Base-by-base conservation (phyloP, 1,140 invertebrate species). In the Ganaspis sp. region DNA sequence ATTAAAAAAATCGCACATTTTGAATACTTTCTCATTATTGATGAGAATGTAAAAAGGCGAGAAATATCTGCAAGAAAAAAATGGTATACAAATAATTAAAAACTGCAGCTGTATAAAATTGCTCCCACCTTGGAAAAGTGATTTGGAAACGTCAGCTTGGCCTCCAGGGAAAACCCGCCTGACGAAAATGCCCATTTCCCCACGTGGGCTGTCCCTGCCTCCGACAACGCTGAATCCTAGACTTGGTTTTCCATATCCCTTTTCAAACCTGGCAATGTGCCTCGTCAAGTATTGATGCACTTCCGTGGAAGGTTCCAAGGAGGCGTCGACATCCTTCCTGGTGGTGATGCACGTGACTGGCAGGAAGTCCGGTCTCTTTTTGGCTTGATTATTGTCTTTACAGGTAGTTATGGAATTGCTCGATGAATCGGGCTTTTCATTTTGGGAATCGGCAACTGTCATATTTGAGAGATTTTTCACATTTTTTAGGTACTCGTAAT, bases 171-270 rank as follows among this genome's bases (percentile, higher is more conserved):
- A 94, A 71, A 96, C 93, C 34, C 94, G 93, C 80, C 95, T 93
- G 38, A 96, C 94, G 87, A 94, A 95, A 76, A 96, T 95, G 0
- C 95, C 95, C 91, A 96, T 94, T 70, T 92, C 92, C 0, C 95
- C 95, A 72, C 93, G 92, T 0, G 95, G 93, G 4, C 94, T 95
- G 85, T 96, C 95, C 54, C 92, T 92, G 3, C 95, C 95, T 1
- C 95, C 95, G 12, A 96, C 95, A 71, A 96, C 94, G 78, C 94
- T 95, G 87, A 96, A 96, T 0, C 95, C 95, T 0, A 96, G 87
- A 64, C 93, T 94, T 54, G 94, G 95, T 42, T 93, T 93, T 5
- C 93, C 93, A 4, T 92, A 90, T 0, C 94, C 94, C 85, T 95
- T 95, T 74, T 93, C 91, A 72, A 95, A 94, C 82, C 81, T 91